Conservation (phyloP, 2,113 vertebrate genomes). For the Furnarius figulus region DNA sequence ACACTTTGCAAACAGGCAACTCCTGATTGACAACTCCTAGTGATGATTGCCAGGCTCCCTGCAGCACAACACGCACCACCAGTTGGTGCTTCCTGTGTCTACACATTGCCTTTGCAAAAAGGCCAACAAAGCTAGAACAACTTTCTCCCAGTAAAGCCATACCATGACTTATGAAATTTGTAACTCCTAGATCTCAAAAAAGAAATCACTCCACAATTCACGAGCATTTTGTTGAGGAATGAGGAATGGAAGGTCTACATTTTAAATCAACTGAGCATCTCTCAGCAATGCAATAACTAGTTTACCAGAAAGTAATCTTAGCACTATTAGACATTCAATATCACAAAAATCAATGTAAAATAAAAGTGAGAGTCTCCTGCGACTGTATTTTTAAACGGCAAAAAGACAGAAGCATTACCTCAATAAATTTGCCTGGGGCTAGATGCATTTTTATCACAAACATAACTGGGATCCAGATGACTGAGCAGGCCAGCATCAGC, state of each 20-base stretch:
- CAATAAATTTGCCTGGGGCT: constrained; percentile 88
- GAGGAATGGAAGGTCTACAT: background rate
- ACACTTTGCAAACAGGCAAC: fast-evolving
- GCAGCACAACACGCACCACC: fast-evolving
- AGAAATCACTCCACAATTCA: background rate
- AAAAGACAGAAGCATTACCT: constrained; percentile 79
- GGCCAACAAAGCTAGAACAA: background rate
- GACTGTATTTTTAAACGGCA: background rate
- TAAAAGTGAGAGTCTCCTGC: background rate
- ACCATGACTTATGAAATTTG: background rate
- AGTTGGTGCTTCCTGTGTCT: background rate
- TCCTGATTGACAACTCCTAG: fast-evolving
- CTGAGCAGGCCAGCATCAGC: constrained; percentile 96
- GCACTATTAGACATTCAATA: background rate
- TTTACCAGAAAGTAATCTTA: constrained; percentile 6
- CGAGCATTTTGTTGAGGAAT: background rate
- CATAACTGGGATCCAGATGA: constrained; percentile 99
- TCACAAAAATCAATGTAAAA: background rate
- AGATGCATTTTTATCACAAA: constrained; percentile 97
- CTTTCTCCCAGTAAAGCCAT: background rate
- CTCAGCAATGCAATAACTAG: background rate
- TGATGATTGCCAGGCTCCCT: background rate
- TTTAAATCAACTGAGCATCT: background rate
- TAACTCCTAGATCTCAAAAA: background rate
- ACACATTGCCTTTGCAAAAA: background rate